These are phyloP conservation scores for Benthosema pterotum DNA, from an alignment of 2,797 vertebrate genomes.

Conservation along the genomic window DNA sequence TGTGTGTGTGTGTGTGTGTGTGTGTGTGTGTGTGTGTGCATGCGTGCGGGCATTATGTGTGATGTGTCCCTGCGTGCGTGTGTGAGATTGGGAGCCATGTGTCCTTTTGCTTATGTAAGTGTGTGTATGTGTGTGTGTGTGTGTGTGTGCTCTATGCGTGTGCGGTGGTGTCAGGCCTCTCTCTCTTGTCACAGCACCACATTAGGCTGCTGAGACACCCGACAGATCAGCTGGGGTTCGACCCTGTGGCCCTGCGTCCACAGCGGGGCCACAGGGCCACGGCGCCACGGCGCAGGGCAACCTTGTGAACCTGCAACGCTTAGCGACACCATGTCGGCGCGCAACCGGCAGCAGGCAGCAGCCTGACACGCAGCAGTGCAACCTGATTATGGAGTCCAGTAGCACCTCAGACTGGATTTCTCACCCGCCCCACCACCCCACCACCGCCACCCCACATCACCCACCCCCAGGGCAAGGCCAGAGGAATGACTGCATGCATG, in stretches of 20 bases:
- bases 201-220: not conserved
- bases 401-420: slow-evolving; percentile 65
- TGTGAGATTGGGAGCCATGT: not conserved
- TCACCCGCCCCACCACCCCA: slow-evolving; percentile 64
- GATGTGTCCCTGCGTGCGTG: not conserved
- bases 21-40: not conserved
- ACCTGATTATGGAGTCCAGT: slow-evolving; percentile 56
- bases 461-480: slow-evolving; percentile 46
- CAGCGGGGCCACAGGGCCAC: slow-evolving; percentile 33
- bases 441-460: too few species aligned
- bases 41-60: slow-evolving; percentile 5
- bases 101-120: slow-evolving; percentile 18
- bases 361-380: slow-evolving; percentile 51
- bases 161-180: not conserved
- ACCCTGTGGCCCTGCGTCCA: slow-evolving; percentile 22
- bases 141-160: slow-evolving; percentile 6
- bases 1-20: not conserved
- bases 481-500: slow-evolving; percentile 60
- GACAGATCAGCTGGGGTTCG: slow-evolving; percentile 31
- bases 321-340: slow-evolving; percentile 46
- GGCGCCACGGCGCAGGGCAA: slow-evolving; percentile 40
- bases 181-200: not conserved
- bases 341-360: slow-evolving; percentile 44
- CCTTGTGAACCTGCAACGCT: slow-evolving; percentile 51
- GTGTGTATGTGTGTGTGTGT: not conserved